Conservation (phyloP, 2,797 vertebrate species). For the Decapterus maruadsi region DNA sequence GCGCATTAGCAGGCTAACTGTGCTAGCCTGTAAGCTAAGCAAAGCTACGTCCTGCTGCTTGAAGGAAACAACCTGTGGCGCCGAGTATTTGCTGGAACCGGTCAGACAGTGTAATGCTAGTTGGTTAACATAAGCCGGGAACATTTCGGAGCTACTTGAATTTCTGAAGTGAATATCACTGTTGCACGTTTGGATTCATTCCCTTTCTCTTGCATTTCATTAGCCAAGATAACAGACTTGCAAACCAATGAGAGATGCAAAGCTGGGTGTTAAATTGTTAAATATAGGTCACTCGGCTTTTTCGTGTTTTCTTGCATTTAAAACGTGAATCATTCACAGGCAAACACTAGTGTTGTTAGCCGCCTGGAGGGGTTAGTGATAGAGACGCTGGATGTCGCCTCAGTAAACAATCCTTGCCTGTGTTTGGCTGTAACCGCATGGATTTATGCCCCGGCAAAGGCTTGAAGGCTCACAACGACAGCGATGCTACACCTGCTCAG, state of each 20-base stretch:
- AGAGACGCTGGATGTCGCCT: slow-evolving; percentile 11
- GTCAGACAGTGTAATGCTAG: slow-evolving; percentile 60
- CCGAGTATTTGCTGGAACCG: slow-evolving; percentile 71
- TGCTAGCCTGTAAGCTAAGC: slow-evolving; percentile 58
- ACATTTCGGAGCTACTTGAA: slow-evolving; percentile 14
- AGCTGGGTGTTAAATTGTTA: slow-evolving; percentile 44
- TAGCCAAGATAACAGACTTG: not conserved
- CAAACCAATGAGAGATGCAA: not conserved
- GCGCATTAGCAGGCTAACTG: slow-evolving; percentile 72
- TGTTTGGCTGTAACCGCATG: slow-evolving; percentile 21
- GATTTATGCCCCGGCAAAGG: not conserved
- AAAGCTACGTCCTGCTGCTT: slow-evolving; percentile 31
- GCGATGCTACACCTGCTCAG: slow-evolving; percentile 67
- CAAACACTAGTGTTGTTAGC: not conserved
- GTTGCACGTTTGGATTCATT: not conserved
- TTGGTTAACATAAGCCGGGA: slow-evolving; percentile 59
- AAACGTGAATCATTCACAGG: not conserved
- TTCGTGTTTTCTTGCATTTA: slow-evolving; percentile 20
- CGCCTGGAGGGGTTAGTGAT: slow-evolving; percentile 17
- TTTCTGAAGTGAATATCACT: slow-evolving; percentile 11
- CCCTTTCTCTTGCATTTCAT: not conserved
- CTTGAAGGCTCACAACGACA: slow-evolving; percentile 15
- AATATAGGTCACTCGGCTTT: slow-evolving; percentile 67
- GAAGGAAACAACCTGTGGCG: slow-evolving; percentile 60
- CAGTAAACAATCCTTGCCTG: slow-evolving; percentile 6